Evolutionary conservation across 2,797 vertebrate species (phyloP), one percentile per base, ranked within the genome.

Genomic region (Anomalospiza imberbis): DNA sequence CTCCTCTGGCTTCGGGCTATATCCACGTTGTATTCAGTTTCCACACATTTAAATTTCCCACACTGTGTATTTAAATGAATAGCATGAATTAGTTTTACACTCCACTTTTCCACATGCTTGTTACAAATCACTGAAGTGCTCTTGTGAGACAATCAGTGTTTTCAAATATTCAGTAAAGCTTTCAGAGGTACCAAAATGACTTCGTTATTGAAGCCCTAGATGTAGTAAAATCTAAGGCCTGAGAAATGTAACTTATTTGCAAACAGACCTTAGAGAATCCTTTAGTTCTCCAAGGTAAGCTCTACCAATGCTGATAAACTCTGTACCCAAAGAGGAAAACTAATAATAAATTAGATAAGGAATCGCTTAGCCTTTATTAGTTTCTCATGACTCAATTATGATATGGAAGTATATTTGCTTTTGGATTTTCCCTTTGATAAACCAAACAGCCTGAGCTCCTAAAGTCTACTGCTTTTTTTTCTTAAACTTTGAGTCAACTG

Each of bases 321-420:
- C 85, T 92, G 95, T 89, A 94, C 78, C 61, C 72, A 85, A 79
- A 82, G 71, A 89, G 63, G 71, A 94, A 93, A 85, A 42, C 78
- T 44, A n/a, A 3, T 48, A 73, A 70, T 60, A 87, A 91, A 91
- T 93, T 79, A 96, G 84, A 95, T 88, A 94, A 94, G 57, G 53
- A 88, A 77, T 78, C 42, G 17, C n/a, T 94, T 72, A 89, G 68
- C 75, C 67, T 92, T 81, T 91, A 84, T 84, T 93, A 85, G 68
- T n/a, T 92, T 91, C 95, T 92, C 92, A 85, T 95, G 93, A 96
- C 75, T 85, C 87, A 85, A 45, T 96, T 91, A 89, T n/a, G 63
- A 91, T 77, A 83, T 2, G 7, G 78, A 93, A 95, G 68, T 54
- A 24, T 92, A 85, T 92, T 92, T 94, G 79, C 82, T 83, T 91